These are phyloP conservation scores for Halocynthia roretzi DNA, from an alignment of 23 tunicate species.

Conservation along the genomic window DNA sequence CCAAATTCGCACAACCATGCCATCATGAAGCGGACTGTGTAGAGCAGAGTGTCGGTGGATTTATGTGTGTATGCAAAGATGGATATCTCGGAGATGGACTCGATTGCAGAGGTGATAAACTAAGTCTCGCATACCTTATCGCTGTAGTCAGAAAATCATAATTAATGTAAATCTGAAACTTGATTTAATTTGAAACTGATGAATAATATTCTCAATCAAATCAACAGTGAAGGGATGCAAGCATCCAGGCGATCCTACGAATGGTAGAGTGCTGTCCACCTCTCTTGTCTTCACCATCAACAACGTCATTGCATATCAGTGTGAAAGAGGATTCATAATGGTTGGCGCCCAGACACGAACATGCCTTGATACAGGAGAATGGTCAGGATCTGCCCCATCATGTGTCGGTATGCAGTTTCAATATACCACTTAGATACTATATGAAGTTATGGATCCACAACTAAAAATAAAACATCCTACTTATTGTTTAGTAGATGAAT, in stretches of 20 bases:
- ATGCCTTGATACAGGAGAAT: constrained; percentile 30
- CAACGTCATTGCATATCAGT: constrained; percentile 33
- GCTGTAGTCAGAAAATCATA: too few species aligned
- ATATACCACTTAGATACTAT: too few species aligned
- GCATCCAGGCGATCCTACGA: constrained; percentile 11
- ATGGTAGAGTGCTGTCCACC: constrained; percentile 8
- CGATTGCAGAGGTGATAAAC: not conserved
- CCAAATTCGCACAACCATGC: constrained; percentile 2
- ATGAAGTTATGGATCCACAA: too few species aligned
- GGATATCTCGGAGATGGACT: constrained; percentile 17
- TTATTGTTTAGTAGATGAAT: too few species aligned
- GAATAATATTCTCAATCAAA: too few species aligned
- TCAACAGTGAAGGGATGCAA: constrained; percentile 7
- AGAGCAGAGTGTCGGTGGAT: not conserved
- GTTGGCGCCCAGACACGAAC: constrained; percentile 21
- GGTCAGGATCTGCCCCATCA: constrained; percentile 37
- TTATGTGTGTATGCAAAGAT: constrained; percentile 1
- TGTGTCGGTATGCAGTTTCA: constrained; percentile 7
- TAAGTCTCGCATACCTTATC: too few species aligned
- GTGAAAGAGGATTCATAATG: constrained; percentile 43
- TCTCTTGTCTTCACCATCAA: constrained; percentile 10
- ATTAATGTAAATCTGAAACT: too few species aligned
- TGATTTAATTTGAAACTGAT: too few species aligned
- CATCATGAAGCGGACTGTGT: not conserved
- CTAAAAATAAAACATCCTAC: too few species aligned